A percentile compares a stretch with the other conserved stretches of the same genome.
phyloP scores from a whole-genome alignment of 2,888 invertebrate genomes.

The Phrixothrix hirtus region DNA sequence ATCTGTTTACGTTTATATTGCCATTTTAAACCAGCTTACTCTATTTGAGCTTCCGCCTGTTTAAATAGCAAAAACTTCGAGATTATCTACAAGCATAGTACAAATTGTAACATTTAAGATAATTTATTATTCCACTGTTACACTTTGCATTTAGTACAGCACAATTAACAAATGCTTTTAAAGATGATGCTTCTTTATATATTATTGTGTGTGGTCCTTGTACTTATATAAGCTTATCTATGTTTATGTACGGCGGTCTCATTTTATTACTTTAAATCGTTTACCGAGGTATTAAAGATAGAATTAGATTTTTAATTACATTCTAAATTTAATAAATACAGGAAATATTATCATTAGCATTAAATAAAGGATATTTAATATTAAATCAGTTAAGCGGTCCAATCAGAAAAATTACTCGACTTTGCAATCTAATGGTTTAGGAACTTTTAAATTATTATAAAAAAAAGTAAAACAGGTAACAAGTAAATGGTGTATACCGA shows the following conservation, averaged over 20 bases:
- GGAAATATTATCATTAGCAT: no score
- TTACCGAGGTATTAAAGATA: no score
- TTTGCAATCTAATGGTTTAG: no score
- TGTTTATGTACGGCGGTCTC: background rate
- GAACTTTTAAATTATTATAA: no score
- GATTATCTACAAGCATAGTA: conserved; percentile 13
- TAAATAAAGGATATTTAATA: no score
- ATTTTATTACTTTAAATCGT: no score
- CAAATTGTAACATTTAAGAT: conserved; percentile 10
- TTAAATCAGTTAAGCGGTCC: no score
- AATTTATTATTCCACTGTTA: conserved; percentile 3
- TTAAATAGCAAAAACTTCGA: conserved; percentile 8
- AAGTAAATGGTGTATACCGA: no score
- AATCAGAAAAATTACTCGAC: no score
- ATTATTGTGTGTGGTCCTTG: background rate
- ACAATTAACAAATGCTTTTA: conserved; percentile 17
- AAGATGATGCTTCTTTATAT: background rate
- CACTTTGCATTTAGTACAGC: conserved; percentile 8
- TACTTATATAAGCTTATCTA: background rate
- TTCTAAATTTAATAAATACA: no score
- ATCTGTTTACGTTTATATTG: background rate
- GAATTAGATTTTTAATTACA: no score
- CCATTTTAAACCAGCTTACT: background rate
- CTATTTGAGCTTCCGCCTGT: conserved; percentile 11
- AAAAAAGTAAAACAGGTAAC: no score